Base-by-base conservation (phyloP, 2,888 invertebrate species). In the Polietes domitor region DNA sequence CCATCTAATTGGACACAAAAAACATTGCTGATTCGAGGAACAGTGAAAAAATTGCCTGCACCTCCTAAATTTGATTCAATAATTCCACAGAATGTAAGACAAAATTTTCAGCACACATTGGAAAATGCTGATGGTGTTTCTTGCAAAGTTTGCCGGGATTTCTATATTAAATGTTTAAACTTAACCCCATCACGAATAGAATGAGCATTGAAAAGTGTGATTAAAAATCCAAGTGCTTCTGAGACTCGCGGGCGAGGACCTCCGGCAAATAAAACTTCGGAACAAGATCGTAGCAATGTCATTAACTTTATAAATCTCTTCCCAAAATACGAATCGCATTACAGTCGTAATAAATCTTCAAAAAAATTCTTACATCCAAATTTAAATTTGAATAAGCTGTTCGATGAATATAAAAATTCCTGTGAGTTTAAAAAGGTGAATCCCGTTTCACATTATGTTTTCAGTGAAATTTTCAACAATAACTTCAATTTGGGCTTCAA, bases 401-500 rank as follows among this genome's bases (percentile, higher is more conserved):
- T 26, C 28, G 26, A 26, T 28, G 72, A 72, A 53, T 72, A 50
- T 53, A 72, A 72, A 72, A 70, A 15, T 53, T 53, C 53, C n/a
- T n/a, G n/a, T n/a, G n/a, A n/a, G n/a, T n/a, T n/a, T n/a, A n/a
- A n/a, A n/a, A n/a, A n/a, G n/a, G 24, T 32, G 47, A 70, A 47
- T 15, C 21, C 24, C 47, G 70, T 70, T 70, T 70, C 47, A 24
- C 15, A 21, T 21, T 47, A 43, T 47, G 17, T 70, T 24, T 70
- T 70, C 47, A 21, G 47, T 21, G 41, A 21, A 70, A 43, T 70
- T 70, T 70, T 43, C 43, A 43, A 70, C 17, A 43, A 43, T 21
- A 70, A 24, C 32, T 70, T 70, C 24, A 70, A 70, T 43, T 70
- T 70, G 47, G 17, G 70, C 47, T 70, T 70, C 24, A 70, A 70